phyloP scores from a whole-genome alignment of 2,113 vertebrate species.

The Cavia aperea region DNA sequence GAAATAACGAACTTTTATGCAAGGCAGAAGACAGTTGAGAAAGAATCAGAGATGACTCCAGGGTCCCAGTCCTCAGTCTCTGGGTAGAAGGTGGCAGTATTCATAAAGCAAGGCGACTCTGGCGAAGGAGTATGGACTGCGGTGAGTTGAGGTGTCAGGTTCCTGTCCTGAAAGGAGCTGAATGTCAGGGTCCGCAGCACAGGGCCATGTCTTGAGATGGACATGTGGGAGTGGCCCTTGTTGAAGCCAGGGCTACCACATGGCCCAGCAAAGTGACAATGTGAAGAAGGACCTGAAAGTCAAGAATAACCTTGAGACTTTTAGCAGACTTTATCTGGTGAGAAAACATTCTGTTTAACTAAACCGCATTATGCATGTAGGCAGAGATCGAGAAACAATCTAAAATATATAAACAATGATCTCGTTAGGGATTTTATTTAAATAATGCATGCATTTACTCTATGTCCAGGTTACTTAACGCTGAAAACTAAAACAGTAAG shows the following conservation, averaged over 20 bases:
- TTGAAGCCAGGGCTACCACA: background rate
- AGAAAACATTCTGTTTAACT: background rate
- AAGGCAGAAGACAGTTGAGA: background rate
- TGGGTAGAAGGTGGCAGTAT: background rate
- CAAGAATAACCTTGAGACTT: background rate
- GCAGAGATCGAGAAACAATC: background rate
- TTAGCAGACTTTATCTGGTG: background rate
- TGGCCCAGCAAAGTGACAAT: background rate
- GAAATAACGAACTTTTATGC: background rate
- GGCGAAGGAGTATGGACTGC: background rate
- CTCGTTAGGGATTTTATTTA: constrained; percentile 8
- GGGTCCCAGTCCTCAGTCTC: background rate
- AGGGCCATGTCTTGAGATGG: background rate
- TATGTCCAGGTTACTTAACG: background rate
- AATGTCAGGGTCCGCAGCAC: background rate
- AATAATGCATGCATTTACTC: background rate
- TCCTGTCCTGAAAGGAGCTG: background rate
- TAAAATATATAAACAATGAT: background rate
- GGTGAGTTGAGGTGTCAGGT: background rate
- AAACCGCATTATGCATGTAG: background rate
- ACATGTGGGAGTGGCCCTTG: background rate
- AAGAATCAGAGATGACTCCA: background rate
- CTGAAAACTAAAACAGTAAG: background rate
- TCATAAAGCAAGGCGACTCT: background rate
- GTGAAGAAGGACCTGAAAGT: background rate